Conservation (phyloP, 2,888 invertebrate genomes). For the Melitaea athalia region DNA sequence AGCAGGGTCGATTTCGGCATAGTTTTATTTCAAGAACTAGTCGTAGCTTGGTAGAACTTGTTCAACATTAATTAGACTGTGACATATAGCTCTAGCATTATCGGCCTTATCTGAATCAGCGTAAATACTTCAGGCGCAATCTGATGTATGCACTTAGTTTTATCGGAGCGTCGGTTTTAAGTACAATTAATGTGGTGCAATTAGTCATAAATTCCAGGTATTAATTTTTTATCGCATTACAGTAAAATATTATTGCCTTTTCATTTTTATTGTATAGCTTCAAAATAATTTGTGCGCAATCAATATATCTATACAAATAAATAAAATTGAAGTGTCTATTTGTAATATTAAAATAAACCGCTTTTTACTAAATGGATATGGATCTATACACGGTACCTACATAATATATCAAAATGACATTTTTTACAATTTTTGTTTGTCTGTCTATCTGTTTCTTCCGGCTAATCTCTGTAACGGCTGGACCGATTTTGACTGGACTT, state of each 20-base stretch:
- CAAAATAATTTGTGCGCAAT: background rate
- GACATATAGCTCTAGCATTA: conserved; percentile 1
- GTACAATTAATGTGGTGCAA: conserved; percentile 12
- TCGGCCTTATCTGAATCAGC: conserved; percentile 7
- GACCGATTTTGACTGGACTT: no score
- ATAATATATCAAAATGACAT: no score
- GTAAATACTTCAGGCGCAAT: conserved; percentile 11
- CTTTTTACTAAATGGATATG: no score
- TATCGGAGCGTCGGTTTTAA: conserved; percentile 14
- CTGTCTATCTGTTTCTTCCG: no score
- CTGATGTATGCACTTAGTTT: conserved; percentile 14
- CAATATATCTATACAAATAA: no score
- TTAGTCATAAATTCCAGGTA: conserved; percentile 4
- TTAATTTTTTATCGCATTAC: background rate
- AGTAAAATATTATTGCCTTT: background rate
- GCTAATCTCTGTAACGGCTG: no score
- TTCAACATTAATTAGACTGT: background rate
- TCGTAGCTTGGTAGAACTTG: background rate
- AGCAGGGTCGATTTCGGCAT: no score
- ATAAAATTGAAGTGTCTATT: no score
- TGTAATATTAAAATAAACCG: no score
- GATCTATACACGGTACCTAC: no score
- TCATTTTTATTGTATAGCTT: background rate
- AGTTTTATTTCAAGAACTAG: no score
- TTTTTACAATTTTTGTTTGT: no score